phyloP scores from a whole-genome alignment of 2,888 invertebrate species.

The Acronicta aceris region DNA sequence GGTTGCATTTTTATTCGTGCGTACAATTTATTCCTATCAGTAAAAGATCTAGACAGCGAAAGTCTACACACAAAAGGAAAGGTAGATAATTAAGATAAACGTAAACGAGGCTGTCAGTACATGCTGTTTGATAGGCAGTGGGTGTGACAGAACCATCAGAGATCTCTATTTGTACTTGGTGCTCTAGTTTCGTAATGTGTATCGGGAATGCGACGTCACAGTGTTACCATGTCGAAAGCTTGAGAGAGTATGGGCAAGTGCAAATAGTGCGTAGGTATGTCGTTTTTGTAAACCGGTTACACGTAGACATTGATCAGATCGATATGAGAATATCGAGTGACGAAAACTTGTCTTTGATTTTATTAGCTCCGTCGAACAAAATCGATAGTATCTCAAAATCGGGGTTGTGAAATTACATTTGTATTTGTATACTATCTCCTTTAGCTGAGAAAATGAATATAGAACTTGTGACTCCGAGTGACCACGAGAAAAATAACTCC shows the following conservation, averaged over 20 bases:
- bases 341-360: conserved; percentile 32
- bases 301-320: conserved; percentile 37
- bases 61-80: conserved; percentile 44
- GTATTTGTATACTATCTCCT: neutral
- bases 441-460: neutral
- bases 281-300: conserved; percentile 29
- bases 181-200: conserved; percentile 66
- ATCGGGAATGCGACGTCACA: conserved; percentile 56
- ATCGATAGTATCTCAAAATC: conserved; percentile 32
- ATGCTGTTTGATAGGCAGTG: conserved; percentile 62
- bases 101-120: conserved; percentile 62
- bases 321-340: conserved; percentile 17
- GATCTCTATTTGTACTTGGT: conserved; percentile 56
- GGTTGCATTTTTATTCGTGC: conserved; percentile 41
- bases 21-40: conserved; percentile 36
- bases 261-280: conserved; percentile 21
- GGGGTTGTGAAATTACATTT: conserved; percentile 26
- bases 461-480: neutral
- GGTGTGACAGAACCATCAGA: conserved; percentile 64
- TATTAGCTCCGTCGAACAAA: conserved; percentile 30
- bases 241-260: conserved; percentile 45
- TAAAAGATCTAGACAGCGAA: conserved; percentile 44
- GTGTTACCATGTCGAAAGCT: conserved; percentile 57
- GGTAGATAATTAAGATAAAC: conserved; percentile 53
- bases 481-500: too few species aligned